These are phyloP conservation scores for Tenthredo livida DNA, from an alignment of 2,888 invertebrate species.

Conservation along the genomic window DNA sequence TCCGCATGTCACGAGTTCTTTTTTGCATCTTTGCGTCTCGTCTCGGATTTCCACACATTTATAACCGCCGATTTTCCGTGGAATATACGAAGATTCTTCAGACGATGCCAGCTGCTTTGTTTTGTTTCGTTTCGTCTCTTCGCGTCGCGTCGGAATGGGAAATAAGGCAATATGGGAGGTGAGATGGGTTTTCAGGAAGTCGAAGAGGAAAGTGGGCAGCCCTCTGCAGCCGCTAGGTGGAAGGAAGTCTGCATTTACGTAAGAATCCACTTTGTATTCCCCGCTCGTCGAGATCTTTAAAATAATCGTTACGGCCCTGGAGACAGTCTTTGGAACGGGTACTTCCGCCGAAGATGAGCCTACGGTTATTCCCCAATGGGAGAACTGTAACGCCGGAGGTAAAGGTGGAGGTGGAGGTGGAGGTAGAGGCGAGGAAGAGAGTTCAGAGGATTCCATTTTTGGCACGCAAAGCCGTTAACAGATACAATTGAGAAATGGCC, in stretches of 20 bases:
- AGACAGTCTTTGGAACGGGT: conserved; percentile 43
- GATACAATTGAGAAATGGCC: conserved; percentile 40
- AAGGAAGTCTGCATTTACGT: conserved; percentile 69
- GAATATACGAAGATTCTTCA: neutral
- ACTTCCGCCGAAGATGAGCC: conserved; percentile 38
- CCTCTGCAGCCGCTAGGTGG: conserved; percentile 32
- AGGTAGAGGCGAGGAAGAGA: neutral
- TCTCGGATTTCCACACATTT: neutral
- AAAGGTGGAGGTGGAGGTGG: neutral
- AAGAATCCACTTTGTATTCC: conserved; percentile 75
- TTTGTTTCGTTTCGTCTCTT: conserved; percentile 27
- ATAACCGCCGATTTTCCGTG: neutral
- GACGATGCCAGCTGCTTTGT: conserved; percentile 23
- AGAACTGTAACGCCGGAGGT: neutral
- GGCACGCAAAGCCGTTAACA: conserved; percentile 14
- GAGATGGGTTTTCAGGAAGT: neutral
- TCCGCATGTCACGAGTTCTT: neutral
- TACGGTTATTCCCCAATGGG: conserved; percentile 36
- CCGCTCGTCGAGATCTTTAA: conserved; percentile 69
- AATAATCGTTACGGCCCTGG: conserved; percentile 71
- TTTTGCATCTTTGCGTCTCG: neutral
- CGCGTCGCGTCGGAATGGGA: neutral
- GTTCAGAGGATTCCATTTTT: conserved; percentile 19
- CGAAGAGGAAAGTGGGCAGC: conserved; percentile 23
- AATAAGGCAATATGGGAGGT: conserved; percentile 57